Evolutionary conservation across 2,113 vertebrate species (phyloP), one percentile per base, ranked within the genome.

Genomic region (Chitala chitala): DNA sequence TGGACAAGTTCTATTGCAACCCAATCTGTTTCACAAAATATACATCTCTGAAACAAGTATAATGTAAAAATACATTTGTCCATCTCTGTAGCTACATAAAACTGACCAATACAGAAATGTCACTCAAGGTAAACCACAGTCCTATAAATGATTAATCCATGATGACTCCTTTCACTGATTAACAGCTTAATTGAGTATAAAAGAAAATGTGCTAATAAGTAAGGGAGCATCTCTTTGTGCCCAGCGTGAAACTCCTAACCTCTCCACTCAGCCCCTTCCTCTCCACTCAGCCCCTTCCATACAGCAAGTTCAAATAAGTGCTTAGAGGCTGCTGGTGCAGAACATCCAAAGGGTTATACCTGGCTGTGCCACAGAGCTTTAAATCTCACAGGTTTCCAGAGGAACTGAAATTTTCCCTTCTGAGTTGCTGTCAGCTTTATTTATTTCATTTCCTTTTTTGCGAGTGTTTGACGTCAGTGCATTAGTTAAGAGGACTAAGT

Each of bases 261-360:
- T 29, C 40, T 26, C 42, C n/a, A n/a, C 44, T 42, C 54, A 69
- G 33, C 69, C 54, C 29, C 54, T 26, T 76, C 63, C 46, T 29
- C 40, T 42, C 33, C 61, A 68, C 74, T 66, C 66, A 79, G 68
- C 71, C 61, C 70, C 71, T 78, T 31, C 42, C 13, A 15, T 44
- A 76, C 71, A 79, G 74, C 73, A 76, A 64, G 71, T 74, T 76
- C 59, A 76, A 78, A 79, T 75, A 72, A 56, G 53, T 20, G 33
- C 76, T 72, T 76, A 72, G 66, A 77, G 78, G 74, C 66, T 29
- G 40, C 76, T 58, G 74, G 78, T 54, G 68, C 73, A 74, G 70
- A 80, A 78, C 71, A 78, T 71, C 76, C 71, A 76, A 69, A 76
- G 72, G 59, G 76, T 78, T 81, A 77, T 77, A 77, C 44, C 69